Evolutionary conservation across 1,140 invertebrate genomes (phyloP).

Genomic region (Drosophila nigrodunni): DNA sequence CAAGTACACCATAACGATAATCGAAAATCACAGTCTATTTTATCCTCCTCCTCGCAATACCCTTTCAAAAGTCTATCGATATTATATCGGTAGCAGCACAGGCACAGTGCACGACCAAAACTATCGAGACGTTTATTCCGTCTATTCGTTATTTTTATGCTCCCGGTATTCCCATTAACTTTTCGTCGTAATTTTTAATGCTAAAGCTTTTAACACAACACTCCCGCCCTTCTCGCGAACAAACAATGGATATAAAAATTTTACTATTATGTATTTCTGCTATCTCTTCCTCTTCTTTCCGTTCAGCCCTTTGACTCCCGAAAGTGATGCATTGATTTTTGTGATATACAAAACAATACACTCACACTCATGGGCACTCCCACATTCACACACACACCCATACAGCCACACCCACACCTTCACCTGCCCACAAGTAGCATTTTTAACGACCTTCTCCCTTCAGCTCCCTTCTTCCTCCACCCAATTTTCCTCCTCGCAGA

Average conservation of each 20-base stretch:
- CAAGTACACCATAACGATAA: not conserved
- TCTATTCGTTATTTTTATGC: constrained; percentile 16
- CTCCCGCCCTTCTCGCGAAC: constrained; percentile 48
- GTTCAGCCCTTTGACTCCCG: not conserved
- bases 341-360: constrained; percentile 74
- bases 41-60: not conserved
- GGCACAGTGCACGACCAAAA: not conserved
- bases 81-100: constrained; percentile 9
- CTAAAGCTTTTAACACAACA: constrained; percentile 67
- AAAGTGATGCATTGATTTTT: constrained; percentile 77
- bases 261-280: constrained; percentile 64
- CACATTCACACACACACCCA: constrained; percentile 12
- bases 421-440: constrained; percentile 52
- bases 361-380: constrained; percentile 22
- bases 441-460: constrained; percentile 21
- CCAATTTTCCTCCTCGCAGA: not conserved
- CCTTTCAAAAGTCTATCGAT: constrained; percentile 16
- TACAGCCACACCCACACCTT: constrained; percentile 36
- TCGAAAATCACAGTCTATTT: not conserved
- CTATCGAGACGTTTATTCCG: not conserved
- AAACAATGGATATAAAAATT: constrained; percentile 77
- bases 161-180: constrained; percentile 41
- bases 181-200: constrained; percentile 69
- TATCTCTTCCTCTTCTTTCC: constrained; percentile 27
- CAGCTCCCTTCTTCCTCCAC: not conserved